Evolutionary conservation across 1,140 invertebrate species (phyloP), one percentile per base, ranked within the genome.

Genomic region (Colletes gigas): DNA sequence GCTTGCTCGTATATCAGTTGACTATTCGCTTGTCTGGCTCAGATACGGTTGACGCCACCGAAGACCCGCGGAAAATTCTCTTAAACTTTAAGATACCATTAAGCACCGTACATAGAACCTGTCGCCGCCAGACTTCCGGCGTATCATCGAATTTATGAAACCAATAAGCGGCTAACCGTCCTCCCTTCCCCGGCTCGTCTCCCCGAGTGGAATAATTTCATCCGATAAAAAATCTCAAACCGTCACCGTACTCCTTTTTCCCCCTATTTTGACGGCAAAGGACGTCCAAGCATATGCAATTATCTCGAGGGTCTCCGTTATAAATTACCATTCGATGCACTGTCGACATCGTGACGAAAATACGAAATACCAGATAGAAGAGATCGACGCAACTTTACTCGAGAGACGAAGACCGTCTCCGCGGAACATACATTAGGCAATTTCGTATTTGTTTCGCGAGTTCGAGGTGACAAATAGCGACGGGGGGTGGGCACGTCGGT

Each of bases 41-140:
- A 88, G 86, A 87, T 83, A 85, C 81, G 83, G 69, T 85, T 85
- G 83, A 83, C 85, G 73, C 73, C 78, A 52, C 81, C 21, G 50
- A 62, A 44, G 52, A 63, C 21, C 57, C 76, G 62, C 83, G 62
- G 81, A 84, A 85, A 82, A 86, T 87, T 86, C 82, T 60, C 67
- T 84, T 85, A 81, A 86, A 86, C 75, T 88, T 87, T 87, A 82
- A 83, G 80, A 88, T 88, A 83, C 85, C 83, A 87, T 88, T 88
- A 87, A 84, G 83, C 71, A 6, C 30, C 67, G 85, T 50, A 86
- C 82, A 80, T 77, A 66, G 73, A 72, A 84, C 17, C 82, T 82
- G 86, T 88, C 86, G 84, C 67, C 82, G 55, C 59, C 84, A 87
- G 75, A 47, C 57, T 52, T 55, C 39, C 15, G 50, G 17, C 62